phyloP scores from a whole-genome alignment of 1,140 invertebrate genomes.

The Drosophila mauritiana region DNA sequence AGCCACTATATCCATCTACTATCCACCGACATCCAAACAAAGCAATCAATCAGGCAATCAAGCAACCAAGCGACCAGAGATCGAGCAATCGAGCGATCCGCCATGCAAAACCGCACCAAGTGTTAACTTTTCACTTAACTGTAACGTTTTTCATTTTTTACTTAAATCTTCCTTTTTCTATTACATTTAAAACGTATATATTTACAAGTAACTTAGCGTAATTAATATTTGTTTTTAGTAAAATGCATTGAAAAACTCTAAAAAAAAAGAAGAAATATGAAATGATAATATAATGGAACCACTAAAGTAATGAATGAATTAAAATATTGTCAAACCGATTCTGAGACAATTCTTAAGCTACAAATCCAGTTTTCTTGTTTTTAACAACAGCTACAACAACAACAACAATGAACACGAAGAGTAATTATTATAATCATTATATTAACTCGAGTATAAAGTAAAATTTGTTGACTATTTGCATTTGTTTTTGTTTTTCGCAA shows the following conservation, averaged over 20 bases:
- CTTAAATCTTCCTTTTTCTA: slow-evolving; percentile 67
- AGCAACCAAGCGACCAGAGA: slow-evolving; percentile 22
- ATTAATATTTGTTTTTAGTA: slow-evolving; percentile 81
- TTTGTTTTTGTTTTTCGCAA: slow-evolving; percentile 84
- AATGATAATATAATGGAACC: slow-evolving; percentile 43
- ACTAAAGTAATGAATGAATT: slow-evolving; percentile 64
- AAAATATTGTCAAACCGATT: slow-evolving; percentile 57
- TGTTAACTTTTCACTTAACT: slow-evolving; percentile 66
- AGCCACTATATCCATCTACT: slow-evolving; percentile 16
- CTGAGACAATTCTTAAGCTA: slow-evolving; percentile 69
- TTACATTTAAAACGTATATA: slow-evolving; percentile 79
- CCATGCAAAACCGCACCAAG: slow-evolving; percentile 46
- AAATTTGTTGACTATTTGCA: slow-evolving; percentile 79
- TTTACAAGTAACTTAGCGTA: slow-evolving; percentile 80
- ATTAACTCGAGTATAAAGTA: slow-evolving; percentile 70
- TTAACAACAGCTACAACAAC: slow-evolving; percentile 71
- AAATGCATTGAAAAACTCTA: slow-evolving; percentile 66
- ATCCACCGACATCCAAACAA: slow-evolving; percentile 17
- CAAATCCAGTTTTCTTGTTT: slow-evolving; percentile 81
- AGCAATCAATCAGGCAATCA: slow-evolving; percentile 16
- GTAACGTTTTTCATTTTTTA: slow-evolving; percentile 66
- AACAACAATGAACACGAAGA: slow-evolving; percentile 43
- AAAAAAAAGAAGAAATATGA: slow-evolving; percentile 46
- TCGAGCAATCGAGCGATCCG: slow-evolving; percentile 40
- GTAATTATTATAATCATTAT: slow-evolving; percentile 68